Base-by-base conservation (phyloP, 2,113 vertebrate genomes). In the Malurus alboscapulatus region DNA sequence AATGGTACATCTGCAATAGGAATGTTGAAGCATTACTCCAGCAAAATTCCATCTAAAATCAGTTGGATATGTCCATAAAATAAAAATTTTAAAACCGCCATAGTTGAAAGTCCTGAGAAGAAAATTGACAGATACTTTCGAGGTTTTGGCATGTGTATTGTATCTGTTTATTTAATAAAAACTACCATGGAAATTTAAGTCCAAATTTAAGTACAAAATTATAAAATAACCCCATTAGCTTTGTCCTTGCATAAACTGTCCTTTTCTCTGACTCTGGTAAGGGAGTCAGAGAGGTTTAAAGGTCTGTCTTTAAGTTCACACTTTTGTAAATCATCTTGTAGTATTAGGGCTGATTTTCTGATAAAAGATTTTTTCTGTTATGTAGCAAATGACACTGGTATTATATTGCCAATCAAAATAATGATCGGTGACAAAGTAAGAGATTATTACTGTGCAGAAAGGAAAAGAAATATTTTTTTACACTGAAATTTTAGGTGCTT, bases 371-470 rank as follows among this genome's bases (percentile, higher is more conserved):
- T 73, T 54, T 69, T 21, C 34, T 63, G 29, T 9, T 58, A 11
- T 40, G 24, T 18, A 67, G 30, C 30, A 94, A 94, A 84, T 2
- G 0, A 15, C 17, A 63, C 6, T 45, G 83, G 24, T 51, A 55
- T 91, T 81, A 40, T 14, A 51, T 65, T 69, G 27, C 5, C 10
- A 86, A 68, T 77, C 62, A 94, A 94, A 96, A 94, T 53, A 80
- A 36, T 32, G 73, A 88, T 40, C 45, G 74, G 30, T 29, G 50
- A 76, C 44, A 73, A 54, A 77, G 22, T 45, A 44, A 94, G 61
- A 82, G 9, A 91, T 84, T 90, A 90, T 80, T 67, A 61, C 16
- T 42, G 14, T 22, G 5, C 21, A 71, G 44, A 78, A 89, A 63
- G 9, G 9, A 68, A 29, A 2, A 62, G 10, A 8, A 24, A 22